Evolutionary conservation across 1,140 invertebrate species (phyloP).

Genomic region (Lasioglossum albipes): DNA sequence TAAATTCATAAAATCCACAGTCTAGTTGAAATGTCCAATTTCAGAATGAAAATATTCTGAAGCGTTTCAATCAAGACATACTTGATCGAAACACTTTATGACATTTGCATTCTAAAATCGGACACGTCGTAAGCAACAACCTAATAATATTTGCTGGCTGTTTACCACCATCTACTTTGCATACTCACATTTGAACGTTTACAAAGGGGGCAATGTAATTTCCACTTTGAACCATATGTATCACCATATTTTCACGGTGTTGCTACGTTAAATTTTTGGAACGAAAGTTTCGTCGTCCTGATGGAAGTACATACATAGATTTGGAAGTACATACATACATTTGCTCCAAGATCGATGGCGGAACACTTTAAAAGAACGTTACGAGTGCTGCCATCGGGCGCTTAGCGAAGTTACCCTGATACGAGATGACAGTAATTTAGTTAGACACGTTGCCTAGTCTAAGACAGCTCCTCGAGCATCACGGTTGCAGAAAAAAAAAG

Average conservation of each 20-base stretch:
- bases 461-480: slow-evolving; percentile 29
- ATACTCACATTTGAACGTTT: background rate
- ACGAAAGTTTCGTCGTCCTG: background rate
- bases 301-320: background rate
- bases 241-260: background rate
- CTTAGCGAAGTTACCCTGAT: background rate
- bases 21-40: no score
- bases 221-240: background rate
- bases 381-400: background rate
- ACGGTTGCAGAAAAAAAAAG: background rate
- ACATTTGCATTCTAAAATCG: no score
- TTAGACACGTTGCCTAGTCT: slow-evolving; percentile 30
- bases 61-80: no score
- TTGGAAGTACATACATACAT: background rate
- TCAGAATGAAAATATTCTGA: no score
- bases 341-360: background rate
- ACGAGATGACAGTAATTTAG: slow-evolving; percentile 48
- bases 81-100: no score
- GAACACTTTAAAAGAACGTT: background rate
- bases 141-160: background rate
- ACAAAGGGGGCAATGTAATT: background rate
- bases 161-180: background rate
- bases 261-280: background rate
- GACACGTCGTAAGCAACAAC: no score
- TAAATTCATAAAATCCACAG: no score